Base-by-base conservation (phyloP, 2,888 invertebrate species). In the Tupiocoris notatus region DNA sequence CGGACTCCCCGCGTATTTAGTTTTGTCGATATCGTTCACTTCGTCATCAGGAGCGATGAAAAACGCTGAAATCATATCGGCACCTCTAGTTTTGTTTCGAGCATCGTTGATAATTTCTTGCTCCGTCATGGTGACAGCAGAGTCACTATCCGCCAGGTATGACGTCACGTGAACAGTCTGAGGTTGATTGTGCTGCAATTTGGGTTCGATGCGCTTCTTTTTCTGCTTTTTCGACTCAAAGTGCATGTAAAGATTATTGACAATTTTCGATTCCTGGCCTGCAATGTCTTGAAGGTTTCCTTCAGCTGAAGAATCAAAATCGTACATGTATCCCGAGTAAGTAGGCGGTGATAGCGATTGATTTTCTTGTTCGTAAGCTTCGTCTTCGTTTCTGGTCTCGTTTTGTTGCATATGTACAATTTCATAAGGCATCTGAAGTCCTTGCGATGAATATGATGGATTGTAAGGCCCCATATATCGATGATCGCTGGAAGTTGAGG, bases 31-130 rank as follows among this genome's bases (percentile, higher is more conserved):
- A 23, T 79, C 79, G 61, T 78, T 78, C 1, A 77, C 79, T 63
- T 79, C 78, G 18, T 79, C 80, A 39, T 76, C 77, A n/a, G 81
- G 80, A 1, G 80, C 79, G 0, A 81, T 79, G 20, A 81, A 79
- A 58, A 81, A 79, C 3, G 81, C 79, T n/a, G 80, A 80, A 58
- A 80, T 80, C 39, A 79, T 75, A 54, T 79, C 79, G 16, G 80
- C 79, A 12, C 80, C 75, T 64, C 77, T 54, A 54, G 74, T 57
- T 23, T 68, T 23, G 18, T 76, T 70, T 22, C 16, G 58, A 0
- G 63, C 57, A 64, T 57, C 74, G 23, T 18, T 65, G 16, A 57
- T 70, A 68, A 21, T 78, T 63, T 62, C 76, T 18, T 21, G 74
- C 67, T 63, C 78, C n/a, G 77, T 70, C 63, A 79, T 78, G 3